These are phyloP conservation scores for Oophaga pumilio DNA, from an alignment of 2,113 vertebrate species.

Conservation along the genomic window DNA sequence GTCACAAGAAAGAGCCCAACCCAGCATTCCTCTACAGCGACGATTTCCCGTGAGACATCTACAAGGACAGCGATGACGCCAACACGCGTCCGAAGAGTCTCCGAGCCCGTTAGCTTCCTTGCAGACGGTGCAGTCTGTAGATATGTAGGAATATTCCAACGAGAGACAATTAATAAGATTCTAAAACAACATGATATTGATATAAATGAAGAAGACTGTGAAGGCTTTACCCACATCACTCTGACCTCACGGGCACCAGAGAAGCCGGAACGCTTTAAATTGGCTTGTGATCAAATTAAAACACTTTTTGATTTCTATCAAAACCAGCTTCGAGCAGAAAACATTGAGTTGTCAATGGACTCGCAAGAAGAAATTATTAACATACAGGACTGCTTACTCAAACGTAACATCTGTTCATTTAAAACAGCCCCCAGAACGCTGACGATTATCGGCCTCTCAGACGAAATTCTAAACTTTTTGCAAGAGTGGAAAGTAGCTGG, in stretches of 20 bases:
- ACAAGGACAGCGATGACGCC: background rate
- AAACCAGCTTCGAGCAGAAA: background rate
- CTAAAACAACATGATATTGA: background rate
- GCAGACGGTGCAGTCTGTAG: constrained; percentile 59
- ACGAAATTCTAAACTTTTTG: background rate
- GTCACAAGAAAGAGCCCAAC: background rate
- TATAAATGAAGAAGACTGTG: fast-evolving
- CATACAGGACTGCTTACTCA: background rate
- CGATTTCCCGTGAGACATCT: background rate
- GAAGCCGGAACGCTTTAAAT: background rate
- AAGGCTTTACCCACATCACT: constrained; percentile 31
- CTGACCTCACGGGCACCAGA: constrained; percentile 12
- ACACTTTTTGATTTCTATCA: constrained; percentile 39
- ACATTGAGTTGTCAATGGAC: background rate
- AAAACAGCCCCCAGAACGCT: background rate
- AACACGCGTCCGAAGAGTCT: background rate
- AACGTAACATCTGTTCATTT: background rate
- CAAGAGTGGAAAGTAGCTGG: background rate
- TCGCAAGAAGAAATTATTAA: background rate
- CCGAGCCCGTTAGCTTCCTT: background rate
- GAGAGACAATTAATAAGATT: background rate
- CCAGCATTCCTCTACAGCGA: background rate
- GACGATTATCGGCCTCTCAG: background rate
- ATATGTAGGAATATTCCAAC: constrained; percentile 51
- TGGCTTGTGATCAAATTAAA: constrained; percentile 46